These are phyloP conservation scores for Acanthosepion lycidas DNA, from an alignment of 2,888 invertebrate genomes.

Conservation along the genomic window DNA sequence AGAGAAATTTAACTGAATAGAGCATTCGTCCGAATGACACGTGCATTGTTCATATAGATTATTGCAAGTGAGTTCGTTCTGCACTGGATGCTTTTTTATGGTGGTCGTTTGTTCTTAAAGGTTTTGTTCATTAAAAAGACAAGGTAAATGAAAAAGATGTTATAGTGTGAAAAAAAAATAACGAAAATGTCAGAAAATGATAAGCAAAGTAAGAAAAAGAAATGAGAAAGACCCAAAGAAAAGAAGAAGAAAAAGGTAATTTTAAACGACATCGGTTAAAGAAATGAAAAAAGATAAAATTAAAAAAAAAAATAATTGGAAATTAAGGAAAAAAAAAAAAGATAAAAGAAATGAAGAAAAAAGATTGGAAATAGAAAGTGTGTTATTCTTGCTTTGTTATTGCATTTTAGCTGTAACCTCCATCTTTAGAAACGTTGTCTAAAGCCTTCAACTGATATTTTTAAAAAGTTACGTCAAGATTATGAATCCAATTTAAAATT, in stretches of 20 bases:
- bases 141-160: no score
- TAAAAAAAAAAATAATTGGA: not conserved
- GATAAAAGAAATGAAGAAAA: not conserved
- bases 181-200: no score
- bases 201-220: not conserved
- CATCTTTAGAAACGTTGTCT: not conserved
- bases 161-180: no score
- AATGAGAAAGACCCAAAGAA: not conserved
- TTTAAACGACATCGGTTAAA: not conserved
- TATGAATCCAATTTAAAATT: not conserved
- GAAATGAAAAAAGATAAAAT: not conserved
- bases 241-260: not conserved
- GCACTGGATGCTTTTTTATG: no score
- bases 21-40: no score
- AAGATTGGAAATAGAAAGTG: not conserved
- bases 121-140: no score
- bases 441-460: not conserved
- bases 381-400: not conserved
- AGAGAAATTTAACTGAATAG: no score
- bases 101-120: no score
- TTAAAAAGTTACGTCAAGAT: not conserved
- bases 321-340: not conserved
- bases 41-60: no score
- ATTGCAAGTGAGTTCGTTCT: no score
- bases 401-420: not conserved